Evolutionary conservation across 2,113 vertebrate genomes (phyloP).

Genomic region (Mormyrus iriodes): DNA sequence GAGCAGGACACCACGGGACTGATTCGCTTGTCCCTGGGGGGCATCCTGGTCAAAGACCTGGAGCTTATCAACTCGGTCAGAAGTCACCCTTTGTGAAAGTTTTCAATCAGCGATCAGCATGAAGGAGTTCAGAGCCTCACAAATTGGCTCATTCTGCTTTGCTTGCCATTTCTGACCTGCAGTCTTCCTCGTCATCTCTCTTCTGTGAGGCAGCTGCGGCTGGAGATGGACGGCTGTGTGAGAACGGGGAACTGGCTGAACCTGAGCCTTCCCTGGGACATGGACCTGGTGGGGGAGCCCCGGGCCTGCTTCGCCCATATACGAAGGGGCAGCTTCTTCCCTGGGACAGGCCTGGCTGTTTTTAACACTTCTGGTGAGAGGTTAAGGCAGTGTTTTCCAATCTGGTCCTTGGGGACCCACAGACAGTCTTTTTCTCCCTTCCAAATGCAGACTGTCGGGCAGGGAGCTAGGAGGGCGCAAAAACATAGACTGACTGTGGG

Average conservation of each 20-base stretch:
- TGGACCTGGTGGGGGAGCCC: constrained; percentile 38
- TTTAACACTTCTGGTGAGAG: constrained; percentile 60
- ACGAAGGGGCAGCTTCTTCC: constrained; percentile 62
- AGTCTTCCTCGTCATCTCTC: not conserved
- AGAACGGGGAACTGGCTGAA: constrained; percentile 62
- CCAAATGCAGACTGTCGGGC: not conserved
- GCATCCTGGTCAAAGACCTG: constrained; percentile 52
- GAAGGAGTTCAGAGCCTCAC: not conserved
- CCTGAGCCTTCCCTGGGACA: constrained; percentile 49
- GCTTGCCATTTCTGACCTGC: not conserved
- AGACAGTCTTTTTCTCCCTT: not conserved
- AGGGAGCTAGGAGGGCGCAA: not conserved
- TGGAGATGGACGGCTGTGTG: constrained; percentile 69
- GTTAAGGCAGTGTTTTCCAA: not conserved
- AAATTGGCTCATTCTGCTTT: not conserved
- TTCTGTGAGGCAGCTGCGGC: constrained; percentile 48
- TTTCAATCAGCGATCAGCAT: not conserved
- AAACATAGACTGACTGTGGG: not conserved
- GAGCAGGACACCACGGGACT: constrained; percentile 16
- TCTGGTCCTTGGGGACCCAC: not conserved
- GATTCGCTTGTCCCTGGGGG: constrained; percentile 64
- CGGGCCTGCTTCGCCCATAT: constrained; percentile 57
- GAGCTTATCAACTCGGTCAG: constrained; percentile 57
- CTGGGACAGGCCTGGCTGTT: constrained; percentile 56
- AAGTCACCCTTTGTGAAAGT: not conserved